These are phyloP conservation scores for Scarus forsteni DNA, from an alignment of 2,797 vertebrate genomes.

Conservation along the genomic window DNA sequence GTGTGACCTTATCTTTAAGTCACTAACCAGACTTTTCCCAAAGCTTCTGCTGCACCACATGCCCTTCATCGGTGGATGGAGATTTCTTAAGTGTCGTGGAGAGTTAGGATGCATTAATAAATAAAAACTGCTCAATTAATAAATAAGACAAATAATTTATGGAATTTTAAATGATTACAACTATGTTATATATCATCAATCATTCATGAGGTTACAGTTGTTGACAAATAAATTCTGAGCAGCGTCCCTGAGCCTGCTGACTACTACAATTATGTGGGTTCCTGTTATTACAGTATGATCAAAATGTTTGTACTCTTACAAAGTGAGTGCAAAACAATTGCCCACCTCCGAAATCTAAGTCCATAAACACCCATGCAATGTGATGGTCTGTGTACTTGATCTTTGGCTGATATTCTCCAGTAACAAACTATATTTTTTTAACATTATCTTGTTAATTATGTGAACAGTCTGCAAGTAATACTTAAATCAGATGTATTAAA, in stretches of 20 bases:
- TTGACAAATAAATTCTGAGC: neutral
- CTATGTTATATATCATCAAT: neutral
- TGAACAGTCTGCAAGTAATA: too few relatives aligned
- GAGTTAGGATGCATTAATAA: neutral
- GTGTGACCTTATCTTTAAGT: too few relatives aligned
- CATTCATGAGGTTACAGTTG: neutral
- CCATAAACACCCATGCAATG: too few relatives aligned
- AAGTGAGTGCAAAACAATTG: too few relatives aligned
- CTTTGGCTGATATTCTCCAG: too few relatives aligned
- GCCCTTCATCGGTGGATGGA: neutral
- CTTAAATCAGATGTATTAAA: too few relatives aligned
- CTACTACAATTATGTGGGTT: neutral
- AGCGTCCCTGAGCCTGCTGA: neutral
- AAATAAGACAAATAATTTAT: neutral
- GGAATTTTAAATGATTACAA: constrained; percentile 7
- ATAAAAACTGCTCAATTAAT: neutral
- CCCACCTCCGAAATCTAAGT: too few relatives aligned
- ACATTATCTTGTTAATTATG: too few relatives aligned
- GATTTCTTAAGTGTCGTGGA: neutral
- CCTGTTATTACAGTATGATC: too few relatives aligned
- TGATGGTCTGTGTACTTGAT: too few relatives aligned
- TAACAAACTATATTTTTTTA: too few relatives aligned
- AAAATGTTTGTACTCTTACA: neutral
- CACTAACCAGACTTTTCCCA: too few relatives aligned
- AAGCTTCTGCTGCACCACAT: neutral